Base-by-base conservation (phyloP, 1,140 invertebrate genomes). In the Streblospio benedicti region DNA sequence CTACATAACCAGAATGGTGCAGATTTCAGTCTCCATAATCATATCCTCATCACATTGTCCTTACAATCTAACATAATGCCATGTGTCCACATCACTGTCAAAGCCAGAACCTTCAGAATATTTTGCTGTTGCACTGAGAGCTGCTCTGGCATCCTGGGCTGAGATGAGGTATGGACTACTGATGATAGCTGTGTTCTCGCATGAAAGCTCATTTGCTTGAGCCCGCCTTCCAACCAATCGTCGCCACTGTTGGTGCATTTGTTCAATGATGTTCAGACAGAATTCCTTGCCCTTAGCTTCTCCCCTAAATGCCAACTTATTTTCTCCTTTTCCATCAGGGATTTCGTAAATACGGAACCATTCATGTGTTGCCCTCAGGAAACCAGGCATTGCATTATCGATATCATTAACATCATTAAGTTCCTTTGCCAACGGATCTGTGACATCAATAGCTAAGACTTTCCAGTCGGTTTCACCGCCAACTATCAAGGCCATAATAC, bases 321-420 rank as follows among this genome's bases (percentile, higher is more conserved):
- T 99, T 75, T 87, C 86, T 0, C 93, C 92, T 79, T 99, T 97
- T 33, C 95, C 95, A 83, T 97, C 92, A 51, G 97, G 97, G 71
- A 98, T 91, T 81, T 99, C 99, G 80, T 99, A 99, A 63, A 95
- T 90, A 69, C 89, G 88, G 73, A 99, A 97, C 97, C 97, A 99
- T 81, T 98, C 94, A 59, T 94, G 85, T 5, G 95, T 94, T 14
- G 93, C 93, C 78, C 81, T 57, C 69, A 80, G 69, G 62, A 97
- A 83, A 3, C 97, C 97, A 28, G 95, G 96, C 80, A 91, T 93
- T 69, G 86, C 80, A 74, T 86, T 87, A 72, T 98, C 93, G 57
- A 99, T 85, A 81, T 99, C 97, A 49, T 79, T 76, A 65, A 98
- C 85, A 67, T 81, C 91, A 79, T 92, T 88, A 59, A 99, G 76